A percentile compares a stretch with the other conserved stretches of the same genome.
These are phyloP conservation scores for Leucophora obtusa DNA, from an alignment of 2,888 invertebrate species.

Conservation along the genomic window DNA sequence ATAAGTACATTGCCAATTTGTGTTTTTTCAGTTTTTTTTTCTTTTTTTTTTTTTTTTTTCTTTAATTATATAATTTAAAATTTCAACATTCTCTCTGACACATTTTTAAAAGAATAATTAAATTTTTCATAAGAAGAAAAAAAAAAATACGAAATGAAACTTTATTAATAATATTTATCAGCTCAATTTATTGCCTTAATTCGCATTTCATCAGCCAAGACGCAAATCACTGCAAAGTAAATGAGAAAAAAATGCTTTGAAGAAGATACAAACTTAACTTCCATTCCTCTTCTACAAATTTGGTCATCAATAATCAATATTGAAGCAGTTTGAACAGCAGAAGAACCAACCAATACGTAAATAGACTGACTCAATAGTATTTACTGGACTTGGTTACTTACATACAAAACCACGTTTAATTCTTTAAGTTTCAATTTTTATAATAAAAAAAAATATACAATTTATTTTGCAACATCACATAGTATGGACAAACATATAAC, in stretches of 20 bases:
- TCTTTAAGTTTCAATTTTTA: constrained; percentile 30
- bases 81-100: constrained; percentile 60
- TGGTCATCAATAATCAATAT: constrained; percentile 64
- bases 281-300: constrained; percentile 45
- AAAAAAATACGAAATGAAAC: constrained; percentile 42
- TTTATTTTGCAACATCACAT: constrained; percentile 46
- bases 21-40: background rate
- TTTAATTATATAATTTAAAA: constrained; percentile 63
- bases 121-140: constrained; percentile 35
- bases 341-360: background rate
- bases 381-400: constrained; percentile 7
- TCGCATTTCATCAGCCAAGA: constrained; percentile 63
- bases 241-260: background rate
- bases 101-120: constrained; percentile 63
- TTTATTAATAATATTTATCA: constrained; percentile 65
- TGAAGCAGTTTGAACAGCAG: constrained; percentile 27
- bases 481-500: constrained; percentile 24
- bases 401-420: constrained; percentile 29
- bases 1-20: constrained; percentile 30
- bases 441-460: constrained; percentile 52
- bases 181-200: constrained; percentile 65
- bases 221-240: constrained; percentile 49
- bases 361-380: background rate
- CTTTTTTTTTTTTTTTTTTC: background rate
- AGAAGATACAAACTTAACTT: constrained; percentile 43